A percentile compares a stretch with the other conserved stretches of the same genome.
Conservation (phyloP, 2,888 invertebrate species). For the Melanostoma scalare region DNA sequence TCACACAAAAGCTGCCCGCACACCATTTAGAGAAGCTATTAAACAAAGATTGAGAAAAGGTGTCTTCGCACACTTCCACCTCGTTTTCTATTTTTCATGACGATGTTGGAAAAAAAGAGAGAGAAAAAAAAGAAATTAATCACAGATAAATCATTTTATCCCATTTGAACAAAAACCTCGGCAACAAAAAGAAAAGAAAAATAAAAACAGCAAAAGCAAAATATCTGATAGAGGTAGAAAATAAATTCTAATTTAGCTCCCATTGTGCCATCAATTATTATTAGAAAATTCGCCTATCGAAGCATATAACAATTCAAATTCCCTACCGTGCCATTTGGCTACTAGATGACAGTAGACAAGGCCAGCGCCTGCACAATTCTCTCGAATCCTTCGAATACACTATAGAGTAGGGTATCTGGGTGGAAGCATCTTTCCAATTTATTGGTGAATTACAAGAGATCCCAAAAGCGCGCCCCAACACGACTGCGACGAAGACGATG, state of each 20-base stretch:
- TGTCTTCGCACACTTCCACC: no score
- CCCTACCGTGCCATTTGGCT: constrained; percentile 68
- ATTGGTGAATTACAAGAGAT: constrained; percentile 10
- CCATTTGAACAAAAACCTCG: constrained; percentile 3
- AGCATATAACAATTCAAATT: constrained; percentile 70
- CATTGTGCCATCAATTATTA: constrained; percentile 72
- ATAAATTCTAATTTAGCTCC: constrained; percentile 68
- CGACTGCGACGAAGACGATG: constrained; percentile 11
- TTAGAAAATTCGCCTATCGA: constrained; percentile 72
- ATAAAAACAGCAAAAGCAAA: constrained; percentile 27
- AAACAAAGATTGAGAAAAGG: no score
- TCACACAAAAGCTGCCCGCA: no score
- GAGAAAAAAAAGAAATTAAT: constrained; percentile 27
- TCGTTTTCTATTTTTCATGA: no score
- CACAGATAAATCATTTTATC: constrained; percentile 63
- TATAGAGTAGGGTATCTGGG: constrained; percentile 21
- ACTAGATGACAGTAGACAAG: constrained; percentile 61
- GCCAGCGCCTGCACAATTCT: not conserved
- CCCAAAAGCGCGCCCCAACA: constrained; percentile 47
- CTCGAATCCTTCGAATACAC: constrained; percentile 8
- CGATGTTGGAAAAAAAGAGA: constrained; percentile 4
- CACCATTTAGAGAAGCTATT: no score
- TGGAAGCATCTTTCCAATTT: constrained; percentile 12
- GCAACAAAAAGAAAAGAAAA: constrained; percentile 1
- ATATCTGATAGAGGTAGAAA: constrained; percentile 42